phyloP scores from a whole-genome alignment of 2,797 vertebrate genomes.

The Neomorphus geoffroyi region DNA sequence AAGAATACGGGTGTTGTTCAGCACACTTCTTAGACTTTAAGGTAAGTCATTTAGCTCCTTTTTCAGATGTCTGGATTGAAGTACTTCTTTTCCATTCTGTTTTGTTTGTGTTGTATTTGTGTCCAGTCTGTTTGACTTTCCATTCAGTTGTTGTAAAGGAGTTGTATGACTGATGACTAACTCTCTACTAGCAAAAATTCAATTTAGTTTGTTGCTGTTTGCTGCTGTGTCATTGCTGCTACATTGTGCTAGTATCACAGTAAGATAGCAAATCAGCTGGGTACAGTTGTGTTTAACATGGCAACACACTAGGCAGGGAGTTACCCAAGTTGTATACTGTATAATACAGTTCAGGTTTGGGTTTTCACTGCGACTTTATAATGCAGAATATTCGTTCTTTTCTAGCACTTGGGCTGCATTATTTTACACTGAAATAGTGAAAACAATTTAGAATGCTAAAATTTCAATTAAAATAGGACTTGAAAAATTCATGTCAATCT shows the following conservation, averaged over 20 bases:
- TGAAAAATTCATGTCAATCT: neutral
- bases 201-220: neutral
- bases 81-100: neutral
- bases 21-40: neutral
- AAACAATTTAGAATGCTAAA: neutral
- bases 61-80: neutral
- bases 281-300: neutral
- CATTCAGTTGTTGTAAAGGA: neutral
- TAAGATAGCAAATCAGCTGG: rapidly evolving
- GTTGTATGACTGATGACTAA: neutral
- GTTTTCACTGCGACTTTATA: neutral
- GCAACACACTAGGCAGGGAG: neutral
- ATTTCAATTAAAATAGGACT: neutral
- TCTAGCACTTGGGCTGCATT: neutral
- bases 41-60: conserved; percentile 34
- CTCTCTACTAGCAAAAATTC: neutral
- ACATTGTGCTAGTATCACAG: neutral
- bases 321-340: neutral
- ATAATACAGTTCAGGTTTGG: neutral
- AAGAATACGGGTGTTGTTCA: neutral
- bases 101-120: neutral
- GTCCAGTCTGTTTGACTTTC: neutral
- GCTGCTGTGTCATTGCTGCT: neutral
- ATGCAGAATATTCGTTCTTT: neutral
- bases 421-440: neutral